A percentile compares a stretch with the other conserved stretches of the same genome.
Conservation (phyloP, 2,888 invertebrate species). For the Mythimna vitellina region DNA sequence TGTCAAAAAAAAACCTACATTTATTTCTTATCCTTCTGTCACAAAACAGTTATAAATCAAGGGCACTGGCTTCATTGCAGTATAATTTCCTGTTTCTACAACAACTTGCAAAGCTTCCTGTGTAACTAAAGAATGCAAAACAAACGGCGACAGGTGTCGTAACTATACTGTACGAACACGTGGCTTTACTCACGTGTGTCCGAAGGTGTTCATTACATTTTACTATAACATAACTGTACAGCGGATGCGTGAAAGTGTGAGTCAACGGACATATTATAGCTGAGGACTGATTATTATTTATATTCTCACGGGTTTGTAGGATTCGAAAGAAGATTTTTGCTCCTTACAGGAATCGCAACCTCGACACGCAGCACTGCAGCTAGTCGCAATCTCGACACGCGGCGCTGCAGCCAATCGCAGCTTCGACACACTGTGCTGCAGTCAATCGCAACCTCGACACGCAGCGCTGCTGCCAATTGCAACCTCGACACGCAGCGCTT, state of each 20-base stretch:
- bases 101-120: slow-evolving; percentile 17
- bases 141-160: slow-evolving; percentile 38
- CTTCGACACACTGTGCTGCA: too few species aligned
- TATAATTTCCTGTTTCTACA: background rate
- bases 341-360: too few species aligned
- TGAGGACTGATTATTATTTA: slow-evolving; percentile 5
- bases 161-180: slow-evolving; percentile 43
- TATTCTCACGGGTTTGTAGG: slow-evolving; percentile 24
- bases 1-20: background rate
- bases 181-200: slow-evolving; percentile 53
- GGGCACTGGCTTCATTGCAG: background rate
- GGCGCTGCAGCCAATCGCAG: too few species aligned
- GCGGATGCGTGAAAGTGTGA: slow-evolving; percentile 56
- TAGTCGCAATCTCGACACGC: too few species aligned
- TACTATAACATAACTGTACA: slow-evolving; percentile 25
- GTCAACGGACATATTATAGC: slow-evolving; percentile 26
- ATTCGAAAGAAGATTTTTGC: too few species aligned
- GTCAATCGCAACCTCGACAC: too few species aligned
- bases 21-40: background rate
- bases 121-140: slow-evolving; percentile 28
- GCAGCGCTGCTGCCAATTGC: too few species aligned
- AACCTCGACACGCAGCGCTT: too few species aligned
- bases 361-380: too few species aligned
- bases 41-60: background rate
- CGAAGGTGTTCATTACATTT: slow-evolving; percentile 34